Evolutionary conservation across 2,113 vertebrate genomes (phyloP).

Genomic region (Phodopus roborovskii): DNA sequence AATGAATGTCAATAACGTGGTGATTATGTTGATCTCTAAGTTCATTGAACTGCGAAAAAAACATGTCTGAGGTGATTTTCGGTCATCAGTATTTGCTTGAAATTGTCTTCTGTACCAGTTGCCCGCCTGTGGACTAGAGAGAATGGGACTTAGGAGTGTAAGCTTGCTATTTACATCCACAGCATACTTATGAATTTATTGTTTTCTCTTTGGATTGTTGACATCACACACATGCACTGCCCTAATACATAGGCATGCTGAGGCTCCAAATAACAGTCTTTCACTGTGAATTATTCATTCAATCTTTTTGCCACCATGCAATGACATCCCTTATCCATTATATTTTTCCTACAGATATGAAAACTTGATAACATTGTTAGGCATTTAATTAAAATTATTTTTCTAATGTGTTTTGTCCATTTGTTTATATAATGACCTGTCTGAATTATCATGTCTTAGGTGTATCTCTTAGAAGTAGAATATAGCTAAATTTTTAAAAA

Average conservation of each 20-base stretch:
- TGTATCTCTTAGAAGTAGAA: background rate
- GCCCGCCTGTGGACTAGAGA: background rate
- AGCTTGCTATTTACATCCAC: slow-evolving; percentile 1
- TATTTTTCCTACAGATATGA: slow-evolving; percentile 17
- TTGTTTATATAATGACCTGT: slow-evolving; percentile 17
- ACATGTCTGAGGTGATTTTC: background rate
- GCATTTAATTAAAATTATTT: slow-evolving; percentile 42
- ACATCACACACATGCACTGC: background rate
- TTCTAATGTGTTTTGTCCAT: slow-evolving; percentile 15
- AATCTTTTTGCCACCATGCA: background rate
- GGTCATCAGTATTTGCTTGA: slow-evolving; percentile 20
- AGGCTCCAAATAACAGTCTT: slow-evolving; percentile 18
- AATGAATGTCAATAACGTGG: background rate
- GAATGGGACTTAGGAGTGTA: background rate
- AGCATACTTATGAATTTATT: slow-evolving; percentile 8
- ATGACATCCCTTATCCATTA: background rate
- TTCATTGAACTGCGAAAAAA: background rate
- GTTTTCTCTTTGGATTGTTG: slow-evolving; percentile 18
- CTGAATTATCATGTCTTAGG: background rate
- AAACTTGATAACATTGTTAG: slow-evolving; percentile 15
- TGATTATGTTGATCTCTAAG: background rate
- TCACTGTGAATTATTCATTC: slow-evolving; percentile 15
- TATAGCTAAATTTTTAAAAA: background rate
- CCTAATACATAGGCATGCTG: background rate
- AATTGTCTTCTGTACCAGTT: slow-evolving; percentile 23